A percentile compares a stretch with the other conserved stretches of the same genome.
Conservation (phyloP, 1,140 invertebrate genomes). For the Harlomillsia oculata region DNA sequence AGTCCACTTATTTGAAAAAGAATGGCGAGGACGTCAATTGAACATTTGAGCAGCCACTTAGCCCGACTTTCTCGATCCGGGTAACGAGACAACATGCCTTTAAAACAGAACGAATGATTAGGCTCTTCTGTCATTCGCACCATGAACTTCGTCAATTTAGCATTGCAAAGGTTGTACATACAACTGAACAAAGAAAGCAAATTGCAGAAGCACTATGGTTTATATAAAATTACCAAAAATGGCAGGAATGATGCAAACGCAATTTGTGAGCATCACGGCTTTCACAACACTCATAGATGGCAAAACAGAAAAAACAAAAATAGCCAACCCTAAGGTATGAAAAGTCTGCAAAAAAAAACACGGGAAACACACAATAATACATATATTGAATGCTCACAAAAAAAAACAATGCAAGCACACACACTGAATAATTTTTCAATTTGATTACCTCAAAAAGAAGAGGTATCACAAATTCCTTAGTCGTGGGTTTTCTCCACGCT, state of each 20-base stretch:
- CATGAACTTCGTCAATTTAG: too few relatives aligned
- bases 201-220: too few relatives aligned
- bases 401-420: background rate
- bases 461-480: slow-evolving; percentile 57
- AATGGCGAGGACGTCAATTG: slow-evolving; percentile 65
- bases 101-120: too few relatives aligned
- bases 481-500: slow-evolving; percentile 56
- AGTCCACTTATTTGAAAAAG: slow-evolving; percentile 78
- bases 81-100: slow-evolving; percentile 33
- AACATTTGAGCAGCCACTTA: slow-evolving; percentile 33
- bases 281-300: slow-evolving; percentile 85
- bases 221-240: slow-evolving; percentile 49
- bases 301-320: slow-evolving; percentile 76
- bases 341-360: slow-evolving; percentile 45
- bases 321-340: slow-evolving; percentile 70
- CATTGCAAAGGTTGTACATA: too few relatives aligned
- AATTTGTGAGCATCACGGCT: slow-evolving; percentile 87
- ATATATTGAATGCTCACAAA: background rate
- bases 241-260: slow-evolving; percentile 77
- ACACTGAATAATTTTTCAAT: background rate
- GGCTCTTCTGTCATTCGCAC: too few relatives aligned
- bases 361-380: background rate
- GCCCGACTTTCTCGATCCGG: slow-evolving; percentile 24
- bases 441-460: slow-evolving; percentile 57
- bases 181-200: too few relatives aligned